phyloP scores from a whole-genome alignment of 1,140 invertebrate species.

The Drosophila aff. region DNA sequence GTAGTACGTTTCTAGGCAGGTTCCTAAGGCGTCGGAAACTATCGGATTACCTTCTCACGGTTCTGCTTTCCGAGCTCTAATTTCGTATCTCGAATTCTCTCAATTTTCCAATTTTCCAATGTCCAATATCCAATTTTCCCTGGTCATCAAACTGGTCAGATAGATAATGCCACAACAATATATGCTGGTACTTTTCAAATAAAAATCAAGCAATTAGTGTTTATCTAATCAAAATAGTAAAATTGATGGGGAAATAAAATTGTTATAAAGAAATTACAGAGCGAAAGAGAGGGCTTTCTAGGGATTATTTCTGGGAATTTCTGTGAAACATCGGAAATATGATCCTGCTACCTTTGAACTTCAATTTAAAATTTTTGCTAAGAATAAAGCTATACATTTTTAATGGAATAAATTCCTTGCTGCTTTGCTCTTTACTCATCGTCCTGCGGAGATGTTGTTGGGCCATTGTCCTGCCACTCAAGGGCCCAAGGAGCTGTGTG shows the following conservation, averaged over 20 bases:
- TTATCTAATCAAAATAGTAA: constrained; percentile 13
- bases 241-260: constrained; percentile 14
- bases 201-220: constrained; percentile 22
- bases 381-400: constrained; percentile 9
- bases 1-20: constrained; percentile 16
- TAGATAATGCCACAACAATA: constrained; percentile 4
- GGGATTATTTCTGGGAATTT: constrained; percentile 12
- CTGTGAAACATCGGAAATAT: background rate
- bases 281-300: too few relatives aligned
- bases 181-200: constrained; percentile 38
- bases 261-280: background rate
- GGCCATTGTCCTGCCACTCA: constrained; percentile 30
- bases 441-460: constrained; percentile 5
- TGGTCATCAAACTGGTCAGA: constrained; percentile 22
- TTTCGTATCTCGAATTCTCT: constrained; percentile 9
- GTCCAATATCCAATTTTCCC: background rate
- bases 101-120: background rate
- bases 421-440: background rate
- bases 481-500: background rate
- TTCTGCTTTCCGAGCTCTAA: constrained; percentile 19
- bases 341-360: background rate
- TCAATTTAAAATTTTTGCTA: background rate
- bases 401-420: constrained; percentile 12
- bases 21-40: constrained; percentile 19
- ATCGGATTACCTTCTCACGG: constrained; percentile 49